Evolutionary conservation across 2,113 vertebrate genomes (phyloP), one percentile per base, ranked within the genome.

Genomic region (Choloepus hoffmanni): DNA sequence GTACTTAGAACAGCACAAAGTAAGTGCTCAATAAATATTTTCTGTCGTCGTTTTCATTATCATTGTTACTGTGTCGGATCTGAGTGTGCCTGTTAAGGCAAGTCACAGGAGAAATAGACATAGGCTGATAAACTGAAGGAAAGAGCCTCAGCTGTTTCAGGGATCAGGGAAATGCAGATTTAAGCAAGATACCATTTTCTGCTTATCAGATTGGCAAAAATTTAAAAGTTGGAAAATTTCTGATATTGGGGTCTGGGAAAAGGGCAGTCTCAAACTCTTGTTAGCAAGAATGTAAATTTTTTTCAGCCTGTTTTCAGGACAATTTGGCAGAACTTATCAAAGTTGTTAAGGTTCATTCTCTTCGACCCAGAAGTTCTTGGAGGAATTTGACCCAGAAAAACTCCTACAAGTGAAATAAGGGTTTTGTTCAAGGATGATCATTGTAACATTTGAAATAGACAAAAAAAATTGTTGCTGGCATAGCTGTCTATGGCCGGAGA

Each of bases 311-410:
- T 40, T 60, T 81, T 62, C 58, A 78, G 62, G 33, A 58, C 40
- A 74, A 0, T 74, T 87, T 72, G 70, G 72, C 36, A 63, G 45
- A 76, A 36, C 13, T 88, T 88, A 40, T 16, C 28, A 28, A 73
- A 93, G 45, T 76, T 48, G 28, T 85, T 58, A 73, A 79, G n/a
- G 40, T 87, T 87, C 60, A 26, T 82, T 90, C n/a, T 93, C 63
- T 58, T 48, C 58, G 36, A 85, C 36, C 53, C 58, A 50, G 30
- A 78, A 90, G 70, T 36, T 58, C 40, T 84, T 48, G 33, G 55
- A 84, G 53, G n/a, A 45, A 67, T 68, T 76, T 84, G 50, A 58
- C 33, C 58, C 36, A 4, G 77, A 53, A 48, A 48, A 55, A 36
- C 5, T 40, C 73, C 55, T 30, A 10, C 15, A 76, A 65, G 76